Percentiles rank a stretch among this genome's conserved stretches.
phyloP scores from a whole-genome alignment of 2,113 vertebrate genomes.

The Sprattus sprattus region DNA sequence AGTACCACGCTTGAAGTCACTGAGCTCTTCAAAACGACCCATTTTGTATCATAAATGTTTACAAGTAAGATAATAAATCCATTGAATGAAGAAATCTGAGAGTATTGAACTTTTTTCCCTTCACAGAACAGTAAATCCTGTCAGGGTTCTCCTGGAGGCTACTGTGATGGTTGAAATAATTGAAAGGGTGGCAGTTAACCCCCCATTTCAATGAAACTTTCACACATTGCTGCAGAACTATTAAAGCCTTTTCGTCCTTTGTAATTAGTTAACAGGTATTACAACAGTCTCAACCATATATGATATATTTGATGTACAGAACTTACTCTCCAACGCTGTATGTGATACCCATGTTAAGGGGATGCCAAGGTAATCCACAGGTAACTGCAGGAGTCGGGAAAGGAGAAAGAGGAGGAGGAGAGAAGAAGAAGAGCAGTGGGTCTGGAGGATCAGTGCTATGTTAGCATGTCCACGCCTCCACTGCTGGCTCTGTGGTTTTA shows the following conservation, averaged over 20 bases:
- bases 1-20: too few relatives aligned
- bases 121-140: neutral
- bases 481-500: neutral
- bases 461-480: neutral
- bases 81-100: neutral
- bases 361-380: neutral
- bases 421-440: neutral
- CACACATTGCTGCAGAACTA: neutral
- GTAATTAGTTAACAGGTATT: neutral
- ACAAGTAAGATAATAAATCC: neutral
- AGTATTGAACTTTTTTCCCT: too few relatives aligned
- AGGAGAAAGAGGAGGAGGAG: neutral
- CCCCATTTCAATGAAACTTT: neutral
- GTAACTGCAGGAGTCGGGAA: neutral
- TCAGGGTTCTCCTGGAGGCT: neutral
- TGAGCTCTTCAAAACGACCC: too few relatives aligned
- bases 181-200: neutral
- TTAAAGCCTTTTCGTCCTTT: neutral
- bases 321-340: conserved; percentile 54
- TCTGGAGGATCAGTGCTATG: neutral
- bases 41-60: too few relatives aligned
- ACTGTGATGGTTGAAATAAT: neutral
- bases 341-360: conserved; percentile 41
- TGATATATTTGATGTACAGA: neutral
- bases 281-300: neutral